Evolutionary conservation across 2,888 invertebrate genomes (phyloP), one percentile per base, ranked within the genome.

Genomic region (Andrena praecox): DNA sequence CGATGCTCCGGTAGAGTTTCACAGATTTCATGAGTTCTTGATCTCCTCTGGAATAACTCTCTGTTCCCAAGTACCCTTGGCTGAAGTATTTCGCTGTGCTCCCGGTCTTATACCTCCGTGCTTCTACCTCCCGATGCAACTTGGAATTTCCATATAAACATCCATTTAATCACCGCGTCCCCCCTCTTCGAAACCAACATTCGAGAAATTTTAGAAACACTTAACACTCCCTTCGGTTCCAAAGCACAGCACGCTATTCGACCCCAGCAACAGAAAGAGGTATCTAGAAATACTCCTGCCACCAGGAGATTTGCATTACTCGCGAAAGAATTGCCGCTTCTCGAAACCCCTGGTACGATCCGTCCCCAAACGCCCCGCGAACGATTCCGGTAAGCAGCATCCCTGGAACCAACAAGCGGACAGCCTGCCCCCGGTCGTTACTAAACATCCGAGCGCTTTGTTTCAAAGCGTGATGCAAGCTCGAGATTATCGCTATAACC

Each of bases 401-500:
- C n/a, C 31, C 7, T 50, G 27, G 33, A 69, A 33, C 56, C 29
- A 31, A n/a, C 8, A 24, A 29, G 20, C 54, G 10, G 54, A 54
- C 29, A 10, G n/a, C 33, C 27, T 7, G 54, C 24, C 4, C 4
- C 4, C n/a, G 20, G 20, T 62, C 42, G 63, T 68, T 59, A 56
- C 48, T 63, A 64, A 75, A 71, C 63, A 72, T 63, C 68, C 63
- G 50, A 59, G 54, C 71, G 67, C 50, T 75, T 75, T 75, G 80
- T 72, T 68, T 24, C 54, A 24, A 63, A 59, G 66, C 27, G 42
- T 42, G 70, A 75, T 82, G 74, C 70, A 67, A 75, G 71, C 63
- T 56, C 10, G 70, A 80, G 75, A 82, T 82, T 82, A 71, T 66
- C 56, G 54, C 2, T 24, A 54, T 60, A 72, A 66, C 62, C 29